A percentile compares a stretch with the other conserved stretches of the same genome.
phyloP scores from a whole-genome alignment of 37 sponge, comb jelly and placozoan species.

The Ephydatia muelleri region DNA sequence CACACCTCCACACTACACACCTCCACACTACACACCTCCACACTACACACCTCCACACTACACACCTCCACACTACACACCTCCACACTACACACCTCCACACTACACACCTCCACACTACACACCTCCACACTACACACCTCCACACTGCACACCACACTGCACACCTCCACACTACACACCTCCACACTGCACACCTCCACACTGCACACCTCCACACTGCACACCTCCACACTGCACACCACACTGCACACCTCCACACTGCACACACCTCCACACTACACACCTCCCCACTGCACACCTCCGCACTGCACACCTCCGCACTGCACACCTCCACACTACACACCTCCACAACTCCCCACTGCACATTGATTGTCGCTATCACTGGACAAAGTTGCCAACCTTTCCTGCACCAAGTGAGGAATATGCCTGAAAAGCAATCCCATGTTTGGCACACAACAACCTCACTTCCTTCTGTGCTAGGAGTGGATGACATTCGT shows the following conservation, averaged over 20 bases:
- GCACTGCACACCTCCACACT: background rate
- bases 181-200: background rate
- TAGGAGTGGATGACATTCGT: conserved; percentile 68
- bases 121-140: background rate
- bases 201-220: background rate
- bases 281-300: no score
- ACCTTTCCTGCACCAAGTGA: conserved; percentile 62
- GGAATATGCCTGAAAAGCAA: conserved; percentile 72
- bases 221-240: no score
- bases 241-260: background rate
- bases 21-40: background rate
- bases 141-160: no score
- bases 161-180: background rate
- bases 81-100: background rate
- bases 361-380: no score
- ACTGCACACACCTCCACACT: background rate
- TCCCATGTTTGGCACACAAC: conserved; percentile 38
- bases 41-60: background rate
- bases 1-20: no score
- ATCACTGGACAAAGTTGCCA: background rate
- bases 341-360: background rate
- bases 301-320: background rate
- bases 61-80: background rate
- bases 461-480: conserved; percentile 39
- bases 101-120: no score